These are phyloP conservation scores for Steinernema feltiae DNA, from an alignment of 1,140 invertebrate species.

Conservation along the genomic window DNA sequence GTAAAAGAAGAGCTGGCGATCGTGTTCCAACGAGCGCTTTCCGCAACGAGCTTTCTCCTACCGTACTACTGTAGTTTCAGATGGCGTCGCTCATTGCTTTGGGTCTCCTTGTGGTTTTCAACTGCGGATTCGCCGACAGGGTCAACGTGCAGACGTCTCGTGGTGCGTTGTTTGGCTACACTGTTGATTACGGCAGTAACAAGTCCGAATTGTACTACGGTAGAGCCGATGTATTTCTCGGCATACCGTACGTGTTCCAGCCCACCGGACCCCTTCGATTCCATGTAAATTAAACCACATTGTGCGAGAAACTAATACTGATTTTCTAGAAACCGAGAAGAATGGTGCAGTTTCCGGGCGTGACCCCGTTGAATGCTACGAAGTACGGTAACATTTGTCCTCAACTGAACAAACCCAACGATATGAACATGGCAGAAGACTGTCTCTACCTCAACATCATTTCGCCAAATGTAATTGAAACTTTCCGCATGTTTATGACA, in stretches of 20 bases:
- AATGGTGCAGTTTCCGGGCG: neutral
- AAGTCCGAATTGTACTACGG: conserved; percentile 32
- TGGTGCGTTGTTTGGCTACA: neutral
- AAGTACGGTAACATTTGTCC: conserved; percentile 35
- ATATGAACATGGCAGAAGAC: conserved; percentile 85
- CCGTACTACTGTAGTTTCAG: too few species aligned
- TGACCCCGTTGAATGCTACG: conserved; percentile 28
- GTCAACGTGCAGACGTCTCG: neutral
- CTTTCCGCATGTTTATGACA: neutral
- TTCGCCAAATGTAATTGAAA: conserved; percentile 64
- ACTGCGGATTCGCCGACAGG: neutral
- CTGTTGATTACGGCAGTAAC: conserved; percentile 24
- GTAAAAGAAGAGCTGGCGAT: too few species aligned
- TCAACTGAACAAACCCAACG: conserved; percentile 68
- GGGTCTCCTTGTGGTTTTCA: neutral
- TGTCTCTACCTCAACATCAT: conserved; percentile 93
- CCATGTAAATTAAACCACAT: conserved; percentile 66
- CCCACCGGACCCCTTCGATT: conserved; percentile 79
- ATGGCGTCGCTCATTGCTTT: neutral
- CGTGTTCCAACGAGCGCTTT: too few species aligned
- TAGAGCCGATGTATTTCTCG: conserved; percentile 72
- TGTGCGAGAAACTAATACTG: neutral
- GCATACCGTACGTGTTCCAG: conserved; percentile 86
- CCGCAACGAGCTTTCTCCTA: too few species aligned
- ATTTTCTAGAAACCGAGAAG: neutral